Evolutionary conservation across 2,888 invertebrate species (phyloP).

Genomic region (Eupithecia tripunctaria): DNA sequence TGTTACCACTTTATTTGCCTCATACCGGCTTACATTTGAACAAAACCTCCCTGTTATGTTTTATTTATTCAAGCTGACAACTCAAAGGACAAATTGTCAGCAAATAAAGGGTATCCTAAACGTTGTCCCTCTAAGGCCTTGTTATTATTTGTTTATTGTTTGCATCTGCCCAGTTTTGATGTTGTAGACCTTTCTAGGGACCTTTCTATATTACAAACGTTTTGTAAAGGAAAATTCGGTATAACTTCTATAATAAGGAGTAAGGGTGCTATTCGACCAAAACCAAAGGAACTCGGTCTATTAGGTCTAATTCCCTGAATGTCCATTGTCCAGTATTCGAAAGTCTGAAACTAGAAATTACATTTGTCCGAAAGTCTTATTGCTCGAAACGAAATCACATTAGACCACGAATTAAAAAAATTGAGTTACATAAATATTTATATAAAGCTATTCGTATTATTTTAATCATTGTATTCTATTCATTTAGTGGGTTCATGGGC

Average conservation of each 20-base stretch:
- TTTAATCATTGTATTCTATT: no score
- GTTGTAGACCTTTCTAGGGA: conserved; percentile 58
- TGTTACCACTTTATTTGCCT: conserved; percentile 5
- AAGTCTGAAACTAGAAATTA: no score
- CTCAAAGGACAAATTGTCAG: conserved; percentile 53
- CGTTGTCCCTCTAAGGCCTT: conserved; percentile 64
- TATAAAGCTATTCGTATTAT: no score
- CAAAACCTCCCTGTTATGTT: conserved; percentile 24
- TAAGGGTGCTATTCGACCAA: not conserved
- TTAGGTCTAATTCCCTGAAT: no score
- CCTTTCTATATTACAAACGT: conserved; percentile 27
- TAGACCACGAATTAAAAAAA: no score
- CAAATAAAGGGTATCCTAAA: conserved; percentile 62
- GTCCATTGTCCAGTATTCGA: no score
- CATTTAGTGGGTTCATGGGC: no score
- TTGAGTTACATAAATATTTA: no score
- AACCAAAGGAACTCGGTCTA: not conserved
- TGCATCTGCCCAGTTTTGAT: conserved; percentile 71
- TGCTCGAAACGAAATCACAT: no score
- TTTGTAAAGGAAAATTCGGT: not conserved
- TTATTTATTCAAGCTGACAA: conserved; percentile 25
- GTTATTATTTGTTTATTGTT: conserved; percentile 76
- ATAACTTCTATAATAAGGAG: not conserved
- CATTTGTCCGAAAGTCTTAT: no score
- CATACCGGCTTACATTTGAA: conserved; percentile 26